Percentiles rank a stretch among this genome's conserved stretches.
Evolutionary conservation across 2,888 invertebrate genomes (phyloP).

Genomic region (Athripsodes cinereus): DNA sequence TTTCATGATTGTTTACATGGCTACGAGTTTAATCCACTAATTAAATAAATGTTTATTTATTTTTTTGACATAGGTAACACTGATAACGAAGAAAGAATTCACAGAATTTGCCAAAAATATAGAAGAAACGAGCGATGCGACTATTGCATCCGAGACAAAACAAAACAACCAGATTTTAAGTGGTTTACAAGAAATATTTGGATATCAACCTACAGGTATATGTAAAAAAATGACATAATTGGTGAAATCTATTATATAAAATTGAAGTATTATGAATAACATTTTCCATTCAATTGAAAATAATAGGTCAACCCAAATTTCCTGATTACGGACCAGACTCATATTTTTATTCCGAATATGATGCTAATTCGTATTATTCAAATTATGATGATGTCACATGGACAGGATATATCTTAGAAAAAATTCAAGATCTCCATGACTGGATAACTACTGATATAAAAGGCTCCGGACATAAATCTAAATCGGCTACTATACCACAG

Average conservation of each 20-base stretch:
- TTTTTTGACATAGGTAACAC: background rate
- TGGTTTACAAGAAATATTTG: background rate
- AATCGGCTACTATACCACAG: conserved; percentile 18
- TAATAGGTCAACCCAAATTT: background rate
- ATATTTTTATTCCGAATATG: conserved; percentile 40
- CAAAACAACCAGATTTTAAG: background rate
- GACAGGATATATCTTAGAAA: conserved; percentile 47
- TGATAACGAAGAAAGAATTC: background rate
- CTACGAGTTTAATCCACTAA: too few species aligned
- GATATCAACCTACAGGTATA: background rate
- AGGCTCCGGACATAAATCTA: conserved; percentile 23
- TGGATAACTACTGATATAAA: conserved; percentile 45
- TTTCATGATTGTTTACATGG: too few species aligned
- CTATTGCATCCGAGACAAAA: background rate
- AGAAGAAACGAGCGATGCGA: background rate
- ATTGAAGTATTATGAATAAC: too few species aligned
- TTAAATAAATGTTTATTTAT: too few species aligned
- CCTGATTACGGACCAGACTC: conserved; percentile 34
- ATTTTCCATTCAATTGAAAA: too few species aligned
- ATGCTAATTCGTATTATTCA: conserved; percentile 38
- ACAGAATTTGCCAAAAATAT: background rate
- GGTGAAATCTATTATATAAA: background rate
- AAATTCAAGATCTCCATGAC: conserved; percentile 48
- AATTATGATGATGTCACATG: conserved; percentile 44
- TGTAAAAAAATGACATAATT: background rate